These are phyloP conservation scores for Podilymbus podiceps DNA, from an alignment of 2,113 vertebrate genomes.

Conservation along the genomic window DNA sequence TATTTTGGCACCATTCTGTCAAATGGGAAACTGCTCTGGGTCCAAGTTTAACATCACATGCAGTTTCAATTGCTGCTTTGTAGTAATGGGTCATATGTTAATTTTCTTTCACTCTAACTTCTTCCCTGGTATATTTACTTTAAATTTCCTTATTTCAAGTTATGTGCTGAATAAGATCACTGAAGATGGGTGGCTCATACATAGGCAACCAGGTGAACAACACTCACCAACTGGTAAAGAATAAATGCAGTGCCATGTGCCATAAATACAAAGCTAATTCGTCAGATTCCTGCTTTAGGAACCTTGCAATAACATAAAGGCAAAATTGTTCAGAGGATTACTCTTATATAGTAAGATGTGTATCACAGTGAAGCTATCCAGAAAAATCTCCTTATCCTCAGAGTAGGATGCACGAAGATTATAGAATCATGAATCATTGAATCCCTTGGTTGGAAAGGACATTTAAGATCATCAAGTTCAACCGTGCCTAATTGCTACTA, in stretches of 20 bases:
- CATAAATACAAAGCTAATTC: neutral
- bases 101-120: neutral
- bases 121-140: neutral
- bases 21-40: neutral
- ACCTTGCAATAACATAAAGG: neutral
- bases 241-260: neutral
- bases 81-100: neutral
- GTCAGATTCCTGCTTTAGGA: neutral
- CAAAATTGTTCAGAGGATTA: neutral
- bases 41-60: neutral
- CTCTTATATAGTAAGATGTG: neutral
- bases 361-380: neutral
- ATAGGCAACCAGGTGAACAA: neutral
- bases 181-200: neutral
- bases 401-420: neutral
- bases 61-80: neutral
- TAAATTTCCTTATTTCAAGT: neutral
- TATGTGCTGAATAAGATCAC: neutral
- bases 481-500: too few species aligned
- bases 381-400: neutral
- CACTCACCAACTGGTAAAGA: neutral
- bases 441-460: too few species aligned
- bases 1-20: neutral
- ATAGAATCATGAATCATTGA: too few species aligned
- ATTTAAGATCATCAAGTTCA: too few species aligned